Conservation (phyloP, 2,113 vertebrate species). For the Mormoops blainvillei region DNA sequence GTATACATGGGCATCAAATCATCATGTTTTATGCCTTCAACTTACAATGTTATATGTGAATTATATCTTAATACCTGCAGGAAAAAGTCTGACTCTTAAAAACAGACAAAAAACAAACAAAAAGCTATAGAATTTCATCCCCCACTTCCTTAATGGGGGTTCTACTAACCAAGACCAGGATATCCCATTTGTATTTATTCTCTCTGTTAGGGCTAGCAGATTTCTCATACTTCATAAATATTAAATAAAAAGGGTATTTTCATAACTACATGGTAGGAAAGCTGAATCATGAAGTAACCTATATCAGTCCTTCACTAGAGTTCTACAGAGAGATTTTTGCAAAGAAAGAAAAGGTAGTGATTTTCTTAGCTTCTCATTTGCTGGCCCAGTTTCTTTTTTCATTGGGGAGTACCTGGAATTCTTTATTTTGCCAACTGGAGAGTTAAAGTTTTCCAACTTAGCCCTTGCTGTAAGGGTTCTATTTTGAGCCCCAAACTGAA, state of each 20-base stretch:
- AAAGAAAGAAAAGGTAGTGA: not conserved
- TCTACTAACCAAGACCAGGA: not conserved
- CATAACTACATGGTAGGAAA: not conserved
- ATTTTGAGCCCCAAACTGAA: not conserved
- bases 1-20: not conserved
- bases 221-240: not conserved
- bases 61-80: not conserved
- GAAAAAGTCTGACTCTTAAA: not conserved
- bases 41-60: not conserved
- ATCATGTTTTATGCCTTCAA: not conserved
- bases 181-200: not conserved
- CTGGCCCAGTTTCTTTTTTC: conserved; percentile 25
- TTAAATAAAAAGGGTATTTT: not conserved
- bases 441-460: conserved; percentile 46
- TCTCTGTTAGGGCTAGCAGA: not conserved
- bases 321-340: not conserved
- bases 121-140: not conserved
- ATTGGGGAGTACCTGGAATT: not conserved
- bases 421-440: not conserved
- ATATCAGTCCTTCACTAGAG: not conserved
- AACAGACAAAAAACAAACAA: not conserved
- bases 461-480: not conserved
- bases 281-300: not conserved
- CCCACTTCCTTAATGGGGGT: not conserved
- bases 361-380: conserved; percentile 20